Percentiles rank a stretch among this genome's conserved stretches.
Evolutionary conservation across 2,797 vertebrate genomes (phyloP).

Genomic region (Knipowitschia caucasica): DNA sequence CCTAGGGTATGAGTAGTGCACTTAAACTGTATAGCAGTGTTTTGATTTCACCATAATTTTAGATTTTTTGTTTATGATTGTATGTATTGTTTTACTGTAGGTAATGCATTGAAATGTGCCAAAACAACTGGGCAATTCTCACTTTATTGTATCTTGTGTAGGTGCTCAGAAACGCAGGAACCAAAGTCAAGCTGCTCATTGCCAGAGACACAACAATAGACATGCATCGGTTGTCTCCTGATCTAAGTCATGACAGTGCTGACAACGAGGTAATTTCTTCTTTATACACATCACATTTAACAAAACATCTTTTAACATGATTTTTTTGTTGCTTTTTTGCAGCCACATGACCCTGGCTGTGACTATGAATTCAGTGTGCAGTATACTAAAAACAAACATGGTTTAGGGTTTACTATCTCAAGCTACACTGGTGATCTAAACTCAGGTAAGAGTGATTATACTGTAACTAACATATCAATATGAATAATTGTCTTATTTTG

Average conservation of each 20-base stretch:
- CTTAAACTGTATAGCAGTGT: no score
- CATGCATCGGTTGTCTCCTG: slow-evolving; percentile 65
- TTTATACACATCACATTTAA: no score
- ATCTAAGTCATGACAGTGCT: slow-evolving; percentile 59
- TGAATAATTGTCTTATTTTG: no score
- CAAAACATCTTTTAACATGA: no score
- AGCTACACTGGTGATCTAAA: slow-evolving; percentile 87
- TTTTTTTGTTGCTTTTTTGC: no score
- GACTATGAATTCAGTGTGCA: slow-evolving; percentile 80
- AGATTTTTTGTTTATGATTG: no score
- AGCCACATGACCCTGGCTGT: slow-evolving; percentile 66
- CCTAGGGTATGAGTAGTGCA: no score
- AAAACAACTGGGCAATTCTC: no score
- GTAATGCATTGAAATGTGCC: no score
- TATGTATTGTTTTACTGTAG: no score
- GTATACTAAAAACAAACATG: slow-evolving; percentile 86
- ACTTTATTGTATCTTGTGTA: slow-evolving; percentile 37
- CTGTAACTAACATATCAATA: not conserved
- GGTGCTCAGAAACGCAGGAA: slow-evolving; percentile 88
- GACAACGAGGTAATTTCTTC: slow-evolving; percentile 46
- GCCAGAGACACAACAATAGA: slow-evolving; percentile 81
- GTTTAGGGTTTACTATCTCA: slow-evolving; percentile 88
- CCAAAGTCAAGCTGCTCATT: slow-evolving; percentile 84
- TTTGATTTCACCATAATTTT: no score
- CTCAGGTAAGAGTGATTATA: slow-evolving; percentile 74